Conservation (phyloP, 2,797 vertebrate species). For the Labeo calbasu region DNA sequence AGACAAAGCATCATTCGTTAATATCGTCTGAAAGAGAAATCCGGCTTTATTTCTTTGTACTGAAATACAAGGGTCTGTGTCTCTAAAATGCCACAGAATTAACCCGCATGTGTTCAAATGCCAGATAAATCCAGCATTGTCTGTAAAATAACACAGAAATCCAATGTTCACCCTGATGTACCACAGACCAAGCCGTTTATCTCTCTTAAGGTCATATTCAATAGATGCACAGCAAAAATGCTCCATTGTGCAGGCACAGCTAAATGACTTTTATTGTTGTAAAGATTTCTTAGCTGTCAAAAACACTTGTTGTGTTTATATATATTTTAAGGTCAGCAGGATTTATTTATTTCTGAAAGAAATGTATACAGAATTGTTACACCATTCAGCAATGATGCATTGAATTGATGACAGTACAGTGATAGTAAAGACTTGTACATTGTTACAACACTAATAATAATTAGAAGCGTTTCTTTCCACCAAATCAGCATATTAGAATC, state of each 20-base stretch:
- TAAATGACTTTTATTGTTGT: neutral
- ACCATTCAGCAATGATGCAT: neutral
- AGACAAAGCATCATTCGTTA: neutral
- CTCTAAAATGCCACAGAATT: conserved; percentile 38
- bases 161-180: conserved; percentile 20
- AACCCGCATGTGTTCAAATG: conserved; percentile 38
- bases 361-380: too few species aligned
- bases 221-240: neutral
- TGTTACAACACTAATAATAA: neutral
- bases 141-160: conserved; percentile 29
- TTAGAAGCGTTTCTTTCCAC: neutral
- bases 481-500: neutral
- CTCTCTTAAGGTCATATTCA: conserved; percentile 30
- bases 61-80: conserved; percentile 21
- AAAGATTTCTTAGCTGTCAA: neutral
- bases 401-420: neutral
- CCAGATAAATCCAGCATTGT: conserved; percentile 36
- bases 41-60: neutral
- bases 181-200: neutral
- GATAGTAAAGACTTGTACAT: neutral
- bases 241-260: neutral
- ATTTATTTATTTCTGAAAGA: neutral
- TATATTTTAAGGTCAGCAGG: neutral
- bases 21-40: neutral
- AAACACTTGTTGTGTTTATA: neutral